A percentile compares a stretch with the other conserved stretches of the same genome.
Evolutionary conservation across 2,113 vertebrate species (phyloP).

Genomic region (Oreochromis niloticus): DNA sequence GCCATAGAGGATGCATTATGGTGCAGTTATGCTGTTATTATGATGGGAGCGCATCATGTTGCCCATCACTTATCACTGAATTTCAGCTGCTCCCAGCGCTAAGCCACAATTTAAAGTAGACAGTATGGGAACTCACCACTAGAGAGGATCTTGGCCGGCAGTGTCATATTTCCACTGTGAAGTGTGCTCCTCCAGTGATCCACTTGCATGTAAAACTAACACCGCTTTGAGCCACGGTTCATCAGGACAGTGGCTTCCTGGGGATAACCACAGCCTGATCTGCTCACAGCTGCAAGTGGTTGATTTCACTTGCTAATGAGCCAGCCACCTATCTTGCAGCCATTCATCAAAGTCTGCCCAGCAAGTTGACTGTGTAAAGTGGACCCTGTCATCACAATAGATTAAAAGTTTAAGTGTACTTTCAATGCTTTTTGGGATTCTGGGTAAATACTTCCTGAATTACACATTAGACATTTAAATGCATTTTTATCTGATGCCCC

Average conservation of each 20-base stretch:
- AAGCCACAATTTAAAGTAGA: constrained; percentile 16
- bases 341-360: constrained; percentile 35
- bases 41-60: constrained; percentile 19
- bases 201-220: background rate
- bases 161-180: constrained; percentile 43
- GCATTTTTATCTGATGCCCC: background rate
- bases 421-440: background rate
- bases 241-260: constrained; percentile 7
- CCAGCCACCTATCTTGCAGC: constrained; percentile 21
- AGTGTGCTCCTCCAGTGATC: constrained; percentile 9
- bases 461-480: background rate
- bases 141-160: constrained; percentile 13
- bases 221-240: background rate
- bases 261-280: constrained; percentile 1
- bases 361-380: constrained; percentile 11
- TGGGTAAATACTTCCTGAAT: background rate
- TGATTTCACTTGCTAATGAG: constrained; percentile 65
- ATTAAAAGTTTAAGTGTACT: constrained; percentile 28
- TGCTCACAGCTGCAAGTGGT: constrained; percentile 21
- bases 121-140: constrained; percentile 40
- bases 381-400: constrained; percentile 32
- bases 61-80: constrained; percentile 33
- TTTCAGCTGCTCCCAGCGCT: constrained; percentile 20
- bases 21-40: constrained; percentile 39
- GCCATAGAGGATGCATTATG: constrained; percentile 37